Base-by-base conservation (phyloP, 2,113 vertebrate genomes). In the Amphilophus citrinellus region DNA sequence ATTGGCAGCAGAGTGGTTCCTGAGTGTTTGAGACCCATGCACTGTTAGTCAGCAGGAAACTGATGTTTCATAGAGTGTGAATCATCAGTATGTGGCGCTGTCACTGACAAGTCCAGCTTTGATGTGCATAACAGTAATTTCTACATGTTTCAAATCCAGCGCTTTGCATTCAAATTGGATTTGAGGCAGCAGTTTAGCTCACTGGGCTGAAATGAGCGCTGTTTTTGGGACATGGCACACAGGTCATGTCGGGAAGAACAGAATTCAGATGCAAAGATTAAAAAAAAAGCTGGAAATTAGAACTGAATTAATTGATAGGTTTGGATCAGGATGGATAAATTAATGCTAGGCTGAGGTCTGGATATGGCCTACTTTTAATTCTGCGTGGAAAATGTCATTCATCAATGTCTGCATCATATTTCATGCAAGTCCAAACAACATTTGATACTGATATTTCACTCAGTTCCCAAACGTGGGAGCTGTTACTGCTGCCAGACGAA, bases 41-140 rank as follows among this genome's bases (percentile, higher is more conserved):
- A 53, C 44, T 73, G 20, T 73, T 73, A 73, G 66, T 53, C 47
- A 56, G 68, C 68, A 73, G 47, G 32, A n/a, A 73, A 53, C 24
- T 32, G 27, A 32, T 53, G 68, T n/a, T 53, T 73, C 47, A 73
- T 56, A 56, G 10, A 56, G 47, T 73, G 17, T 73, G 18, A 32
- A 32, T 56, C 27, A 56, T 73, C 68, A 32, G 50, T 53, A 53
- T 20, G 15, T 50, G 44, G 30, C 24, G 32, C 53, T 27, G 4
- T 56, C 18, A 73, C 44, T 73, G 68, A 73, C 27, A 53, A 5
- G 10, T 73, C 32, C 66, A 73, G 24, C 44, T 30, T 73, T 27
- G 66, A 53, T 50, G 27, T 73, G 27, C 27, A 71, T 53, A 53
- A 32, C 44, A 35, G 17, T 53, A 32, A 73, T 73, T 32, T 32